phyloP scores from a whole-genome alignment of 2,797 vertebrate species.

The Percopsis omiscomaycus region DNA sequence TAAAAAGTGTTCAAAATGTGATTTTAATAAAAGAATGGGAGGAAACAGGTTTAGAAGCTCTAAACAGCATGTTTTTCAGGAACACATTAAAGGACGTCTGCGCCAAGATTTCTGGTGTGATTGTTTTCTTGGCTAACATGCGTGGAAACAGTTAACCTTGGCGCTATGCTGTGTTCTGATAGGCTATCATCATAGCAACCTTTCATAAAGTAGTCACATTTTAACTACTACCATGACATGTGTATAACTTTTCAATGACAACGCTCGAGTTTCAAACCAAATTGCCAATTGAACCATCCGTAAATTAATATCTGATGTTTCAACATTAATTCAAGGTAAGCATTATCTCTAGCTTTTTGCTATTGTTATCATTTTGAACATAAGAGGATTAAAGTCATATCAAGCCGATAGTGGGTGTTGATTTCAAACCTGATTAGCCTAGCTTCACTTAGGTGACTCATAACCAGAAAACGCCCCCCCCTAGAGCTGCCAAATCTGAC shows the following conservation, averaged over 20 bases:
- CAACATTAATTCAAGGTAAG: constrained; percentile 38
- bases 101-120: constrained; percentile 36
- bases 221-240: constrained; percentile 39
- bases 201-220: constrained; percentile 45
- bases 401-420: constrained; percentile 23
- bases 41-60: constrained; percentile 25
- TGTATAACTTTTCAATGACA: constrained; percentile 36
- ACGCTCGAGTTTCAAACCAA: constrained; percentile 18
- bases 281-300: constrained; percentile 45
- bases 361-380: constrained; percentile 26
- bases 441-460: constrained; percentile 36
- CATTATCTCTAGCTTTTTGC: constrained; percentile 3
- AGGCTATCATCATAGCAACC: constrained; percentile 45
- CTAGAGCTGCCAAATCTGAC: constrained; percentile 6
- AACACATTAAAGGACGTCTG: constrained; percentile 28
- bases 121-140: constrained; percentile 46
- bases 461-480: constrained; percentile 18
- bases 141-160: constrained; percentile 41
- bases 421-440: constrained; percentile 25
- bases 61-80: constrained; percentile 21
- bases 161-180: constrained; percentile 38
- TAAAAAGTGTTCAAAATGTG: constrained; percentile 22
- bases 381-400: constrained; percentile 24
- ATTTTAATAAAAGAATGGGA: constrained; percentile 13
- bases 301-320: constrained; percentile 40